Percentiles rank a stretch among this genome's conserved stretches.
Evolutionary conservation across 2,888 invertebrate genomes (phyloP).

Genomic region (Nephrotoma appendiculata): DNA sequence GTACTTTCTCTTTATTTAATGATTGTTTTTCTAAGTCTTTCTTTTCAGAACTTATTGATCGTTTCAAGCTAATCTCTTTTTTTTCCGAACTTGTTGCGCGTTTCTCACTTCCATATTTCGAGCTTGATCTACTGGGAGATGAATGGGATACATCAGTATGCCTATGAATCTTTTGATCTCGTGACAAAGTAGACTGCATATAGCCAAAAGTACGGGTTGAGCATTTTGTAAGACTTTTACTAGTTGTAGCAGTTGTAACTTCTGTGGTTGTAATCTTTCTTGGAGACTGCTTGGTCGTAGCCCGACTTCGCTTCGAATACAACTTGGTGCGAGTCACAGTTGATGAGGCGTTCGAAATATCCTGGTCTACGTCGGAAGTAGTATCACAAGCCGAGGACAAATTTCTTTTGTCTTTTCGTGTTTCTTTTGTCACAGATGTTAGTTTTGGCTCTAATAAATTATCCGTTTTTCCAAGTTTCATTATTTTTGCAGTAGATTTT

Average conservation of each 20-base stretch:
- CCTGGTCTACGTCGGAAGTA: neutral
- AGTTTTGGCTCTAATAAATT: neutral
- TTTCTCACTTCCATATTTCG: neutral
- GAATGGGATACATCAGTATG: conserved; percentile 3
- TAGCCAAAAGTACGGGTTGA: conserved; percentile 33
- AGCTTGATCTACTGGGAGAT: neutral
- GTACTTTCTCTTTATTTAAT: neutral
- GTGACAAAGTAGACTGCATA: conserved; percentile 44
- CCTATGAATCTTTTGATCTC: conserved; percentile 37
- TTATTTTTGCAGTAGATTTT: neutral
- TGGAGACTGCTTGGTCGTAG: neutral
- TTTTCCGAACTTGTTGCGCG: neutral
- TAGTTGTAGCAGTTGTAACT: conserved; percentile 1
- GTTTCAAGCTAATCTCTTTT: neutral
- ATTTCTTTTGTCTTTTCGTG: neutral
- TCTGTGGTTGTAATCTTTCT: neutral
- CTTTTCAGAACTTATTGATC: neutral
- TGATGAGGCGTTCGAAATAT: neutral
- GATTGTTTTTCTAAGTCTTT: neutral
- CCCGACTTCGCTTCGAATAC: neutral
- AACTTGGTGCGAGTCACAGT: neutral
- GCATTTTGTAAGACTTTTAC: conserved; percentile 16
- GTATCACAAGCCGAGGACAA: neutral
- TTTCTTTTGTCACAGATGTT: neutral
- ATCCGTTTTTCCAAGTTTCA: neutral